Percentiles rank a stretch among this genome's conserved stretches.
Conservation (phyloP, 2,113 vertebrate species). For the Sphyrna mokarran region DNA sequence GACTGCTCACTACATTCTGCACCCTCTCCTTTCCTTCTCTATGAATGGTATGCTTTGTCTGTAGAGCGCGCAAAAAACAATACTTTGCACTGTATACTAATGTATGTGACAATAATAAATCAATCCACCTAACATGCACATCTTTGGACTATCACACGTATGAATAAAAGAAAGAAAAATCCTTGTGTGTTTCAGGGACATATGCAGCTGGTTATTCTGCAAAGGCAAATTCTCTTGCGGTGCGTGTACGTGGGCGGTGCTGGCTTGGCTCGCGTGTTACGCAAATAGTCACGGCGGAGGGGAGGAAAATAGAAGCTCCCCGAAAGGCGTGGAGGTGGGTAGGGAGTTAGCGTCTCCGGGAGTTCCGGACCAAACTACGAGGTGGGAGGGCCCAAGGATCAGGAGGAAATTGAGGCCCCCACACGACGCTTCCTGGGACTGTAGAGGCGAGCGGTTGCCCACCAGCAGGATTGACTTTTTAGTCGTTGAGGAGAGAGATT, state of each 20-base stretch:
- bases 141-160: no score
- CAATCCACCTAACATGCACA: no score
- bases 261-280: neutral
- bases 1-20: no score
- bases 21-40: no score
- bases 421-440: neutral
- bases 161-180: no score
- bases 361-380: neutral
- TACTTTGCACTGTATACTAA: no score
- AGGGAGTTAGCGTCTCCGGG: neutral
- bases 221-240: neutral
- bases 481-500: neutral
- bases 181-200: neutral
- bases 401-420: conserved; percentile 24
- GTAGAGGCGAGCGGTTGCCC: neutral
- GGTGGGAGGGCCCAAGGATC: conserved; percentile 5
- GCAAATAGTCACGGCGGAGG: neutral
- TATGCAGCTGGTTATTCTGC: neutral
- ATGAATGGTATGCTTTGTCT: no score
- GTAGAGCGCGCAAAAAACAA: no score
- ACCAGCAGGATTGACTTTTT: neutral
- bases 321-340: neutral
- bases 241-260: no score
- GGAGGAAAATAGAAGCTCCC: neutral
- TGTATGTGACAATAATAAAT: no score